These are phyloP conservation scores for Neoarius graeffei DNA, from an alignment of 2,113 vertebrate species.

Conservation along the genomic window DNA sequence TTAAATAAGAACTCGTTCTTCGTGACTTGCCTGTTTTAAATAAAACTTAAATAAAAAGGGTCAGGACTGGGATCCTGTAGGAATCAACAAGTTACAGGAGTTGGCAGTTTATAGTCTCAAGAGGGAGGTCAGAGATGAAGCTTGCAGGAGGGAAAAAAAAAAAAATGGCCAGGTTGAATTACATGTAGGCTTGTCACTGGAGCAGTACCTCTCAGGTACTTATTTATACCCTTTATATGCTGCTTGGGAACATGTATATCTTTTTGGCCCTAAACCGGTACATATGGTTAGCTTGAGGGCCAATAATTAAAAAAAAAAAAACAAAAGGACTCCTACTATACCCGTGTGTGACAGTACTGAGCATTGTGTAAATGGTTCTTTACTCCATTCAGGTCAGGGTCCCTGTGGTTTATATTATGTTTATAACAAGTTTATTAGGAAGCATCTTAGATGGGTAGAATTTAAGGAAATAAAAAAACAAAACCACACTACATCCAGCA, in stretches of 20 bases:
- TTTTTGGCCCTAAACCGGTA: too few species aligned
- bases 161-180: neutral
- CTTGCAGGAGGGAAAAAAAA: neutral
- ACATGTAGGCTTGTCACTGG: too few species aligned
- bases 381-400: neutral
- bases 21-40: too few species aligned
- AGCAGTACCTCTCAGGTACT: too few species aligned
- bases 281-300: too few species aligned
- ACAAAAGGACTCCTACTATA: too few species aligned
- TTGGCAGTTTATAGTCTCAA: neutral
- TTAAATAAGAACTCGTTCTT: too few species aligned
- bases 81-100: neutral
- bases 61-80: neutral
- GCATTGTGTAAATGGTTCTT: neutral
- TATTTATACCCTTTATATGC: too few species aligned
- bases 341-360: neutral
- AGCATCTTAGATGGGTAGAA: neutral
- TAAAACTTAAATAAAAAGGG: too few species aligned
- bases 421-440: neutral
- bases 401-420: neutral
- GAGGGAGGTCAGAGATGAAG: neutral
- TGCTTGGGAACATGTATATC: too few species aligned
- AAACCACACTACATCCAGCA: too few species aligned
- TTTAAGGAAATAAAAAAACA: neutral
- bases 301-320: too few species aligned